These are phyloP conservation scores for Drosophila histrio DNA, from an alignment of 2,888 invertebrate species.

Conservation along the genomic window DNA sequence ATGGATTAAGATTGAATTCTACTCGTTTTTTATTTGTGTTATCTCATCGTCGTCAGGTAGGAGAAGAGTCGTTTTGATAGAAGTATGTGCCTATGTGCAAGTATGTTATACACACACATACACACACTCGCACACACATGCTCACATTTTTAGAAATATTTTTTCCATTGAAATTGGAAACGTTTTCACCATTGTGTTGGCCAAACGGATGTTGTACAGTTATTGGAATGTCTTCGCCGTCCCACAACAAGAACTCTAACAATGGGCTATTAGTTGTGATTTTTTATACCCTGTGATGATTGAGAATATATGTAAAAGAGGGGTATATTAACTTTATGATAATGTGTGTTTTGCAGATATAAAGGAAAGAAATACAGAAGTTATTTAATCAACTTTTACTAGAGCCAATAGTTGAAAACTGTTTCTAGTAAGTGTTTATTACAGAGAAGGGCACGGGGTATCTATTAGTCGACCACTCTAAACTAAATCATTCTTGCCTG, in stretches of 20 bases:
- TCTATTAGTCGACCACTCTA: not conserved
- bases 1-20: conserved; percentile 76
- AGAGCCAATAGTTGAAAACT: no score
- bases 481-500: no score
- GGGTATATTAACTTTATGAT: not conserved
- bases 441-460: not conserved
- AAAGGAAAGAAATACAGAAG: not conserved
- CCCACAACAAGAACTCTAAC: conserved; percentile 36
- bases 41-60: conserved; percentile 62
- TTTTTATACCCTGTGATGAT: conserved; percentile 26
- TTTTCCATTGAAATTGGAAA: conserved; percentile 72
- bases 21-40: conserved; percentile 33
- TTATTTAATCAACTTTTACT: no score
- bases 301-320: not conserved
- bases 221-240: conserved; percentile 69
- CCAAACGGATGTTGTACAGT: conserved; percentile 73
- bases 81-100: not conserved
- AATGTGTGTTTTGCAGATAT: not conserved
- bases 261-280: conserved; percentile 68
- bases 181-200: conserved; percentile 70
- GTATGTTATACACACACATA: not conserved
- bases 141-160: conserved; percentile 74
- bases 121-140: not conserved
- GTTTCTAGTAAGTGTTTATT: no score
- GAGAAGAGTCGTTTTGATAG: conserved; percentile 56